These are phyloP conservation scores for Eledone cirrhosa DNA, from an alignment of 2,888 invertebrate genomes.

Conservation along the genomic window DNA sequence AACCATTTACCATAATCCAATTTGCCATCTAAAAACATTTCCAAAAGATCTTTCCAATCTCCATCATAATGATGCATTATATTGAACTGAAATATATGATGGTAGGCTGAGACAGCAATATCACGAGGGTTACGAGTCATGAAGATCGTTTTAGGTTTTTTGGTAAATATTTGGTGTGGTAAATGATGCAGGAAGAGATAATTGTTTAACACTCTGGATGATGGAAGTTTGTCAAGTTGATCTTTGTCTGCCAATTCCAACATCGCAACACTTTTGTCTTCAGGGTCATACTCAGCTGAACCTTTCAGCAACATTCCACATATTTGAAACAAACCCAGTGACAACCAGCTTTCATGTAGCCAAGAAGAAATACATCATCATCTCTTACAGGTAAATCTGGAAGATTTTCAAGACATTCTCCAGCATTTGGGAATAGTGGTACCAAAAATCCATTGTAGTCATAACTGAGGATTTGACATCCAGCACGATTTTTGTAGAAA, in stretches of 20 bases:
- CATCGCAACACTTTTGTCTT: slow-evolving; percentile 39
- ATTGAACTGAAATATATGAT: slow-evolving; percentile 27
- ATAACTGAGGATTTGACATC: too few relatives aligned
- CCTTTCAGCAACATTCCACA: slow-evolving; percentile 38
- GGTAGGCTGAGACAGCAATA: slow-evolving; percentile 39
- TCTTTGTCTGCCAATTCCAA: slow-evolving; percentile 34
- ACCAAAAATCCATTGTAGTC: too few relatives aligned
- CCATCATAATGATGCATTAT: slow-evolving; percentile 35
- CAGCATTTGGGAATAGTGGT: too few relatives aligned
- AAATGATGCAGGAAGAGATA: slow-evolving; percentile 38
- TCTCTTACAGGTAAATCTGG: too few relatives aligned
- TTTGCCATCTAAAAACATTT: slow-evolving; percentile 38
- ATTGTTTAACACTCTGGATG: slow-evolving; percentile 40
- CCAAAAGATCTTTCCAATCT: slow-evolving; percentile 36
- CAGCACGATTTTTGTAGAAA: too few relatives aligned
- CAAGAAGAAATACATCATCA: too few relatives aligned
- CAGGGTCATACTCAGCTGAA: slow-evolving; percentile 36
- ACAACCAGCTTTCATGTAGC: too few relatives aligned
- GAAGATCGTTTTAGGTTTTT: slow-evolving; percentile 29
- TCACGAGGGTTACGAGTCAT: slow-evolving; percentile 40
- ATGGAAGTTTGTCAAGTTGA: slow-evolving; percentile 28
- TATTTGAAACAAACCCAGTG: slow-evolving; percentile 42
- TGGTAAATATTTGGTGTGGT: slow-evolving; percentile 37
- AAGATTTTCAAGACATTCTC: too few relatives aligned
- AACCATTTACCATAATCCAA: neutral